phyloP scores from a whole-genome alignment of 2,888 invertebrate species.

The Hydriomena furcata region DNA sequence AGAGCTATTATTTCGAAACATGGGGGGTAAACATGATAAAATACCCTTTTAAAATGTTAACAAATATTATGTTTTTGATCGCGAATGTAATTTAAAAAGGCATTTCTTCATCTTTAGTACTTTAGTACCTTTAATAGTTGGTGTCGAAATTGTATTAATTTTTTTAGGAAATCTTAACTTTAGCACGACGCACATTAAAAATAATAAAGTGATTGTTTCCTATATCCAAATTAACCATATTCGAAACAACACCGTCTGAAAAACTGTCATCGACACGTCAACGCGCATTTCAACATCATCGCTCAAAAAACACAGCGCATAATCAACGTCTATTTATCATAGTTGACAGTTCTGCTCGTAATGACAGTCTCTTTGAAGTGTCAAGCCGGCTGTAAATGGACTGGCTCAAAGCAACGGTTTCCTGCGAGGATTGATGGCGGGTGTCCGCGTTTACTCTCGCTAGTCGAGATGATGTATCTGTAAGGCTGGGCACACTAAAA shows the following conservation, averaged over 20 bases:
- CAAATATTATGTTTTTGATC: no score
- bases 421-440: constrained; percentile 26
- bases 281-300: constrained; percentile 56
- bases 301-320: constrained; percentile 48
- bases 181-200: no score
- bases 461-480: constrained; percentile 10
- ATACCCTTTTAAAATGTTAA: no score
- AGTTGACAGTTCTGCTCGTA: constrained; percentile 55
- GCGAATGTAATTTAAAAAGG: no score
- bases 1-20: no score
- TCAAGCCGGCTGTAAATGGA: constrained; percentile 65
- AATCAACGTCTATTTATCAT: constrained; percentile 73
- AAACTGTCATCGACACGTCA: constrained; percentile 35
- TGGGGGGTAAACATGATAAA: no score
- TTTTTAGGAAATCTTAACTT: no score
- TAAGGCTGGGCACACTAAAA: neutral
- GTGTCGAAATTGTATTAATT: no score
- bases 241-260: neutral
- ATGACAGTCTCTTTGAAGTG: constrained; percentile 68
- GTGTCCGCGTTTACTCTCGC: constrained; percentile 19
- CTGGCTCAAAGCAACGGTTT: constrained; percentile 37
- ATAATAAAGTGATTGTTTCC: no score
- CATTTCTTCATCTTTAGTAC: no score
- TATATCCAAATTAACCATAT: no score
- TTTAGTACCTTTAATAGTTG: no score